Evolutionary conservation across 2,113 vertebrate species (phyloP), one percentile per base, ranked within the genome.

Genomic region (Strix uralensis): DNA sequence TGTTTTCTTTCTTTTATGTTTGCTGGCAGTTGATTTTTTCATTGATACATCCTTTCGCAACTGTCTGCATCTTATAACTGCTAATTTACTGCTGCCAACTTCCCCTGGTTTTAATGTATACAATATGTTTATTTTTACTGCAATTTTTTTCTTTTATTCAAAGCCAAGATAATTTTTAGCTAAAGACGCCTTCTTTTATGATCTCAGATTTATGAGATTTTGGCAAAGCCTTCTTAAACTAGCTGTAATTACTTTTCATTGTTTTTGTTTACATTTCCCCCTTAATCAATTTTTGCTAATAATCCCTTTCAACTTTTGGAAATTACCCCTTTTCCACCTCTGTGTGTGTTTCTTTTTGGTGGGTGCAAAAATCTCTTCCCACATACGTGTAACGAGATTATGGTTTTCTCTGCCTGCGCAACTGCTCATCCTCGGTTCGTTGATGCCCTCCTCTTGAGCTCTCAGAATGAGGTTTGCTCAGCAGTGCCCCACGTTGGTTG

Each of bases 101-200:
- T 93, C 85, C 96, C 90, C 70, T 51, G 32, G 63, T 72, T 94
- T 96, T 95, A 89, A 96, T 97, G 94, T 95, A 95, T 94, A 96
- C 90, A 94, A 82, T 90, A 80, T 95, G 93, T 95, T 97, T 97
- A 95, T 96, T 97, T 96, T 97, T 95, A 91, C 92, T 90, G 86
- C 90, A n/a, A 15, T 75, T 93, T 95, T 92, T 90, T 40, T 80
- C 93, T 97, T 96, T 96, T 94, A 95, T 95, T 86, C 74, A 49
- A 94, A 93, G 95, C 96, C 96, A 97, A 94, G 94, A 96, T 92
- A 79, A 93, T 95, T 96, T 94, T 95, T 72, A 95, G 93, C 96
- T 93, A 38, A 75, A 91, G 87, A 91, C 7, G 86, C 94, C 95
- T 96, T 62, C 94, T 92, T 96, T 94, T 94, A 85, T 90, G 84